Percentiles rank a stretch among this genome's conserved stretches.
Evolutionary conservation across 2,888 invertebrate species (phyloP).

Genomic region (Darwinula stevensoni): DNA sequence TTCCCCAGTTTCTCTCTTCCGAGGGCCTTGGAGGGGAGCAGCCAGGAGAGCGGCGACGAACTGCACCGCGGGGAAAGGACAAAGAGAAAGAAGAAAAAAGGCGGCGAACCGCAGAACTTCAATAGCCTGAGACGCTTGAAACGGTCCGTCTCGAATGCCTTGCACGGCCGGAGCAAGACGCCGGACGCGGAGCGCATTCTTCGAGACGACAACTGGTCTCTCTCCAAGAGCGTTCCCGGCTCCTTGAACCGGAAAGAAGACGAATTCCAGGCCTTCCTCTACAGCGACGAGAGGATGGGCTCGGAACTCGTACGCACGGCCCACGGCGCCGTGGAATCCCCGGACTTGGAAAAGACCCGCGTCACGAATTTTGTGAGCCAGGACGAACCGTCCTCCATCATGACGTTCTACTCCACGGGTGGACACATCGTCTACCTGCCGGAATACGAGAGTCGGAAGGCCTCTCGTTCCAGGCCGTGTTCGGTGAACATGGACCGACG

Average conservation of each 20-base stretch:
- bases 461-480: neutral
- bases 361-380: too few species aligned
- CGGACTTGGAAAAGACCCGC: too few species aligned
- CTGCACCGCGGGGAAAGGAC: too few species aligned
- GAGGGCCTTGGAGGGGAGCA: constrained; percentile 1
- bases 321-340: too few species aligned
- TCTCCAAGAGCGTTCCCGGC: constrained; percentile 47
- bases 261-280: too few species aligned
- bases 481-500: neutral
- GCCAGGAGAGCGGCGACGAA: too few species aligned
- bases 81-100: too few species aligned
- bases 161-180: constrained; percentile 14
- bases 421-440: constrained; percentile 42
- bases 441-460: constrained; percentile 15
- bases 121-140: constrained; percentile 30
- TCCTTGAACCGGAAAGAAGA: constrained; percentile 26
- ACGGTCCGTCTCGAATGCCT: constrained; percentile 24
- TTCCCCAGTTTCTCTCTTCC: constrained; percentile 8
- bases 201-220: constrained; percentile 43
- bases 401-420: too few species aligned
- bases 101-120: constrained; percentile 12
- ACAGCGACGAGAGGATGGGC: too few species aligned
- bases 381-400: too few species aligned
- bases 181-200: constrained; percentile 11
- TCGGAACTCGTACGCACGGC: too few species aligned